Conservation (phyloP, 2,888 invertebrate genomes). For the Chrysolina americana region DNA sequence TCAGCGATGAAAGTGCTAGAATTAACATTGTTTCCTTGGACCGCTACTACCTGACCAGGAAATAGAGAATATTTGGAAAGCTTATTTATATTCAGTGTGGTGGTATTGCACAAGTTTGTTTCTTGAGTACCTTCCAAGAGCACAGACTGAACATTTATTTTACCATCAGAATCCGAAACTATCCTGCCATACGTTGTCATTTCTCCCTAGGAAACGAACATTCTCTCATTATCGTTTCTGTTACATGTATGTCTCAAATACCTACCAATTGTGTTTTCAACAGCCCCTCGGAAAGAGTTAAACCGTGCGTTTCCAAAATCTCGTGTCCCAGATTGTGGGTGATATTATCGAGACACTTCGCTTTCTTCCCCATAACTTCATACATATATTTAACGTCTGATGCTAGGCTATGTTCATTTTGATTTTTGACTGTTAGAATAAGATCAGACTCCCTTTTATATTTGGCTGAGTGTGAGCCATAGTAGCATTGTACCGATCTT, state of each 20-base stretch:
- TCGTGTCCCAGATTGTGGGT: conserved; percentile 63
- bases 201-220: conserved; percentile 51
- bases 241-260: not conserved
- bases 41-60: conserved; percentile 85
- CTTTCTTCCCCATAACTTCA: conserved; percentile 70
- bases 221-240: not conserved
- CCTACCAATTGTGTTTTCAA: conserved; percentile 47
- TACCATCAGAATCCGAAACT: conserved; percentile 81
- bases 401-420: conserved; percentile 41
- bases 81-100: conserved; percentile 70
- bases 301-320: conserved; percentile 60
- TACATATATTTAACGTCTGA: conserved; percentile 70
- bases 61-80: conserved; percentile 79
- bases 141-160: conserved; percentile 80
- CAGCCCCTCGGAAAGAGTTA: conserved; percentile 57
- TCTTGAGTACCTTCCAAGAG: conserved; percentile 78
- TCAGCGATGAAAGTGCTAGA: conserved; percentile 79
- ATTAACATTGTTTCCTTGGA: conserved; percentile 81
- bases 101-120: conserved; percentile 68
- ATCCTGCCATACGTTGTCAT: conserved; percentile 77
- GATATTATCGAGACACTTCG: conserved; percentile 67
- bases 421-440: conserved; percentile 39
- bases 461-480: conserved; percentile 42
- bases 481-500: conserved; percentile 42
- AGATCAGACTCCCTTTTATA: conserved; percentile 43